Evolutionary conservation across 2,113 vertebrate species (phyloP), one percentile per base, ranked within the genome.

Genomic region (Calidris pygmaea): DNA sequence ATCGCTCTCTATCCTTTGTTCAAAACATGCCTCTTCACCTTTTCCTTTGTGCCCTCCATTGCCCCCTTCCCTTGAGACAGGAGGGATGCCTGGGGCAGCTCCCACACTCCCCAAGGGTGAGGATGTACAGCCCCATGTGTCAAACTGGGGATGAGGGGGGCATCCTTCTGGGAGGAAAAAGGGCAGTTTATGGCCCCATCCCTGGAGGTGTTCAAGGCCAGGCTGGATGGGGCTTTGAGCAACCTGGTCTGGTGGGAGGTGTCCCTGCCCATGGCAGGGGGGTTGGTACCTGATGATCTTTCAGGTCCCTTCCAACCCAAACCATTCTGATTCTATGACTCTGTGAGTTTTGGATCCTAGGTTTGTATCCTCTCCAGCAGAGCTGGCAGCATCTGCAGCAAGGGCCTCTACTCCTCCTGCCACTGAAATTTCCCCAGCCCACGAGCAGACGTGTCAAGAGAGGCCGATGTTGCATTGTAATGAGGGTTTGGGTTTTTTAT

Each of bases 1-100:
- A 78, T 66, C 68, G 63, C 68, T 95, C 74, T 62, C 81, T 73
- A 81, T 90, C 53, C 90, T 85, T 93, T 86, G 76, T 92, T 95
- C 71, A 87, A 92, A 93, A 78, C 62, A 37, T 39, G 48, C 13
- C 43, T 84, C 16, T 63, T 91, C 52, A 41, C 53, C 50, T 94
- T 70, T 77, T 71, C 34, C n/a, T 52, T 83, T 3, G 14, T 8
- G 21, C 13, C 16, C 32, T n/a, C 26, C 35, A 37, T 16, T 1
- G 2, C 14, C 35, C 19, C 6, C 22, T 26, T 89, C 14, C 29
- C 27, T 35, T 68, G 50, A 52, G 22, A 70, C 22, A 35, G 41
- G 65, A 87, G 14, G 14, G 23, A 41, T 34, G 24, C 1, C 1
- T 4, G 9, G 39, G 65, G 70, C 68, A 90, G 59, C n/a, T 55